These are phyloP conservation scores for Leuciscus waleckii DNA, from an alignment of 2,797 vertebrate genomes.

Conservation along the genomic window DNA sequence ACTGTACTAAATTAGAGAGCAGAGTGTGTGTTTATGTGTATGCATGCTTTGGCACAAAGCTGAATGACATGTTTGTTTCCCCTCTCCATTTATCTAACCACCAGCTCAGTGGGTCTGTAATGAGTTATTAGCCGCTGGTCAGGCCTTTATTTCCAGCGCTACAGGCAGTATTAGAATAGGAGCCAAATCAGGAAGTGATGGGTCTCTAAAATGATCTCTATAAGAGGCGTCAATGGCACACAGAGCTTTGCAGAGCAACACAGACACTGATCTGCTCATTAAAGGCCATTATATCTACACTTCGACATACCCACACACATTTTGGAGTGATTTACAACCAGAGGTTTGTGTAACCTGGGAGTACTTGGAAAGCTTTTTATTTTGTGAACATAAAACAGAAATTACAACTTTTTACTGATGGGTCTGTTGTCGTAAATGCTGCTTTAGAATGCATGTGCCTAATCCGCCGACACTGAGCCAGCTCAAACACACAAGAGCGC, in stretches of 20 bases:
- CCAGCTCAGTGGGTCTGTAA: slow-evolving; percentile 42
- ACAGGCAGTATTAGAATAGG: slow-evolving; percentile 5
- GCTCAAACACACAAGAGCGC: slow-evolving; percentile 3
- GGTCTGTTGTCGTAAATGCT: not conserved
- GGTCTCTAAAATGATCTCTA: slow-evolving; percentile 34
- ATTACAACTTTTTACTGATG: not conserved
- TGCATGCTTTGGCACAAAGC: slow-evolving; percentile 19
- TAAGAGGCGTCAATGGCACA: slow-evolving; percentile 38
- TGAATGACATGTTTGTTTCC: slow-evolving; percentile 40
- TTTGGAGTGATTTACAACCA: not conserved
- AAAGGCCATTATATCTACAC: slow-evolving; percentile 51
- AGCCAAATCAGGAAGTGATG: slow-evolving; percentile 3
- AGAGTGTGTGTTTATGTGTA: slow-evolving; percentile 17
- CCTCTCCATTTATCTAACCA: slow-evolving; percentile 38
- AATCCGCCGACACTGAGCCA: not conserved
- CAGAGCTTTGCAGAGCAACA: slow-evolving; percentile 12
- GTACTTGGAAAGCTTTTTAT: not conserved
- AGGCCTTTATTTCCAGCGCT: slow-evolving; percentile 49
- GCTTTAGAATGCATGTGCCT: not conserved
- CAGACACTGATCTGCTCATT: slow-evolving; percentile 54
- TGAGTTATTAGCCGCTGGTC: slow-evolving; percentile 55
- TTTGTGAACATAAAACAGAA: not conserved
- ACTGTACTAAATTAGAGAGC: slow-evolving; percentile 20
- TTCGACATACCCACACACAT: slow-evolving; percentile 8
- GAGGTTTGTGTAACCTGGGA: not conserved